Evolutionary conservation across 2,797 vertebrate genomes (phyloP).

Genomic region (Caiman crocodilus): DNA sequence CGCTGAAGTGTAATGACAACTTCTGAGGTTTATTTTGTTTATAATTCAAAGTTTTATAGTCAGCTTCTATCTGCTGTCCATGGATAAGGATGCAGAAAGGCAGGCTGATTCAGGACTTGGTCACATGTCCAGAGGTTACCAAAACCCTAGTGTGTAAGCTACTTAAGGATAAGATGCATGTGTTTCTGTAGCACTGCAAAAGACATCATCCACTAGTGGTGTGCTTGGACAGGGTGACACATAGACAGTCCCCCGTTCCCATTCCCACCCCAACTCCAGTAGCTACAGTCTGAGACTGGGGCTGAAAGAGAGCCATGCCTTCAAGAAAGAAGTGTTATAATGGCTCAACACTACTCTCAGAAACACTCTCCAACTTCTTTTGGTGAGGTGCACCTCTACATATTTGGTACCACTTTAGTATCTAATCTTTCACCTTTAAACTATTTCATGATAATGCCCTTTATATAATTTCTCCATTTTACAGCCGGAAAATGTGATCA

Average conservation of each 20-base stretch:
- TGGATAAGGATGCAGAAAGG: not conserved
- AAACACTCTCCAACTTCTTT: not conserved
- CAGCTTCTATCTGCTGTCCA: not conserved
- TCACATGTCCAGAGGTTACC: not conserved
- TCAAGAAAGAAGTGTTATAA: not conserved
- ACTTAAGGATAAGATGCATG: not conserved
- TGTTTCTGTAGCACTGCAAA: fast-evolving
- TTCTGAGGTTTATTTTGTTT: not conserved
- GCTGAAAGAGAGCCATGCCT: not conserved
- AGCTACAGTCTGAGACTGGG: not conserved
- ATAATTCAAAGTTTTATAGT: not conserved
- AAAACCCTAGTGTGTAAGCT: not conserved
- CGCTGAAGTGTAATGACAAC: not conserved
- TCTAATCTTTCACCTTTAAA: not conserved
- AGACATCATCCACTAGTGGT: not conserved
- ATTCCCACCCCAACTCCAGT: not conserved
- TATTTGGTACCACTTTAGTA: not conserved
- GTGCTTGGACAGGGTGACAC: not conserved
- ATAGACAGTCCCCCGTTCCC: not conserved
- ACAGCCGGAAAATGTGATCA: not conserved
- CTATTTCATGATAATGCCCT: not conserved
- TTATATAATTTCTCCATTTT: not conserved
- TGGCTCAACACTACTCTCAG: not conserved
- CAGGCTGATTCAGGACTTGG: not conserved
- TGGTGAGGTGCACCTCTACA: no score